These are phyloP conservation scores for Macrosoma leucophasiata DNA, from an alignment of 2,888 invertebrate genomes.

Conservation along the genomic window DNA sequence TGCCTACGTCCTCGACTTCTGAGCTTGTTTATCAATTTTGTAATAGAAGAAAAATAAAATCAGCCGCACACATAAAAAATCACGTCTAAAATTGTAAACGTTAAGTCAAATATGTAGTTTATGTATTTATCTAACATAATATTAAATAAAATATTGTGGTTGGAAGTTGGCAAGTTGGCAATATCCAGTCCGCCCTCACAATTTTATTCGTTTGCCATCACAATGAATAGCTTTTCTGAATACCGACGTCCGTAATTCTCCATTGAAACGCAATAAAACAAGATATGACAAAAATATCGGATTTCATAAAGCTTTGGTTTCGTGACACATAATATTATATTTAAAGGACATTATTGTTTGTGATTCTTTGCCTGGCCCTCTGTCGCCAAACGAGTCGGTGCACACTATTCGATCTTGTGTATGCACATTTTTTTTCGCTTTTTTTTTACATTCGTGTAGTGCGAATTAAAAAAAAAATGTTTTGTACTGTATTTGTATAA, in stretches of 20 bases:
- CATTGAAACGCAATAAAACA: constrained; percentile 68
- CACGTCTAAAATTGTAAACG: too few species aligned
- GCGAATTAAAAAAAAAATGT: too few species aligned
- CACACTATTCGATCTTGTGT: constrained; percentile 25
- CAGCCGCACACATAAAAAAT: too few species aligned
- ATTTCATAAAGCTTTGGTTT: constrained; percentile 74
- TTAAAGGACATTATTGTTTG: constrained; percentile 65
- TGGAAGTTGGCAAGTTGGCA: constrained; percentile 24
- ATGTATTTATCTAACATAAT: too few species aligned
- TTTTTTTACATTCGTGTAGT: too few species aligned
- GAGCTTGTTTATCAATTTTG: too few species aligned
- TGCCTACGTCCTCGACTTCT: too few species aligned
- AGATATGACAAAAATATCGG: constrained; percentile 76
- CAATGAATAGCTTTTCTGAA: constrained; percentile 51
- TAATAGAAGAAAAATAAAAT: too few species aligned
- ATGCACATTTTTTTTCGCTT: too few species aligned
- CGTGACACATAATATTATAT: constrained; percentile 73
- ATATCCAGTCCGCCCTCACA: constrained; percentile 38
- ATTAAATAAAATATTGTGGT: constrained; percentile 16
- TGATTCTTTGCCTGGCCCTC: constrained; percentile 43
- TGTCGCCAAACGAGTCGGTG: constrained; percentile 33
- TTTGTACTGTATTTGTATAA: too few species aligned
- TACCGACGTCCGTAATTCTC: constrained; percentile 49
- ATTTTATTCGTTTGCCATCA: constrained; percentile 41
- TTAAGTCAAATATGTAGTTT: too few species aligned